phyloP scores from a whole-genome alignment of 2,797 vertebrate genomes.

The Siniperca scherzeri region DNA sequence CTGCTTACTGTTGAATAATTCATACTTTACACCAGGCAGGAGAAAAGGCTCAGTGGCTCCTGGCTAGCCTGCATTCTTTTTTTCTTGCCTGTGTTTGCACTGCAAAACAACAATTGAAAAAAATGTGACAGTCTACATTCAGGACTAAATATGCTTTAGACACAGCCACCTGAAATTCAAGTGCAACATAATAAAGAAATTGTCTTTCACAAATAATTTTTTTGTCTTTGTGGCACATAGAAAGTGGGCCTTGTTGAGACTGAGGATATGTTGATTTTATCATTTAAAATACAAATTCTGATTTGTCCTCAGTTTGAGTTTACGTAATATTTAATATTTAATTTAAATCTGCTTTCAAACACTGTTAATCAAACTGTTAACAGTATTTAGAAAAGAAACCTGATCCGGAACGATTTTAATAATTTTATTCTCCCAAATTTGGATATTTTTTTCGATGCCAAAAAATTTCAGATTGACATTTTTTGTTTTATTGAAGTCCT shows the following conservation, averaged over 20 bases:
- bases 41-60: constrained; percentile 91
- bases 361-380: not conserved
- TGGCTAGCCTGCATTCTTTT: constrained; percentile 82
- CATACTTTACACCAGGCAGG: constrained; percentile 96
- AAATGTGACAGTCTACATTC: constrained; percentile 77
- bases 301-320: not conserved
- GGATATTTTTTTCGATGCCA: not conserved
- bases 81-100: constrained; percentile 87
- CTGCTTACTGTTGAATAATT: constrained; percentile 98
- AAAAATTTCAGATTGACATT: not conserved
- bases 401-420: not conserved
- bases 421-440: not conserved
- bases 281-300: not conserved
- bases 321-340: not conserved
- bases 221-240: not conserved
- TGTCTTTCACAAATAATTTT: not conserved
- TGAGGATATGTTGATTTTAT: not conserved
- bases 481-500: not conserved
- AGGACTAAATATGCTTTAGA: constrained; percentile 54
- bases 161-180: constrained; percentile 18
- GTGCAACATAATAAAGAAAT: constrained; percentile 1
- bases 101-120: constrained; percentile 87
- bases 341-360: constrained; percentile 10
- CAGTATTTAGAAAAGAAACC: not conserved
- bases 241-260: not conserved